Conservation (phyloP, 2,113 vertebrate genomes). For the Fregata magnificens region DNA sequence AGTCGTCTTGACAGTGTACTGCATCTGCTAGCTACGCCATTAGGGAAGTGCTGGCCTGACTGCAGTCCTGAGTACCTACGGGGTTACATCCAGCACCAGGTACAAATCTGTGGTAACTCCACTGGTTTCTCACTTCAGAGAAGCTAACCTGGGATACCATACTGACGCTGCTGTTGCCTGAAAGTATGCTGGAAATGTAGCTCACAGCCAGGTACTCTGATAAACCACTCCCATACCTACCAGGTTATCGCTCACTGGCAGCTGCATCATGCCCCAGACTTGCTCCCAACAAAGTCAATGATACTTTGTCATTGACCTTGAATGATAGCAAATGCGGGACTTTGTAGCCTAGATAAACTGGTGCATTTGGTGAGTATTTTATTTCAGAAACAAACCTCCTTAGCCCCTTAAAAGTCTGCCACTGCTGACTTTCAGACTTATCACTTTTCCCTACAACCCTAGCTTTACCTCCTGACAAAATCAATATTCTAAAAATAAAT, state of each 20-base stretch:
- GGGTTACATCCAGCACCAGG: neutral
- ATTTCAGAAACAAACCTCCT: neutral
- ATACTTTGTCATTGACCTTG: neutral
- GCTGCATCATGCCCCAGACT: neutral
- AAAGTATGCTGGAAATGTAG: neutral
- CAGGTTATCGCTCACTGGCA: rapidly evolving
- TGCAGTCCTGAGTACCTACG: rapidly evolving
- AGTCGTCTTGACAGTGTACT: neutral
- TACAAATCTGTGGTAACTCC: neutral
- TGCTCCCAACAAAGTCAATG: neutral
- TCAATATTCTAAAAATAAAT: conserved; percentile 41
- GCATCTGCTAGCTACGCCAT: neutral
- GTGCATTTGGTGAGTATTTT: neutral
- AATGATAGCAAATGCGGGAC: neutral
- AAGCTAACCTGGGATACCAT: neutral
- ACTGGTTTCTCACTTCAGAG: neutral
- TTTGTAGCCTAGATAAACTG: neutral
- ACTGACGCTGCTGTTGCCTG: neutral
- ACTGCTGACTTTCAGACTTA: neutral
- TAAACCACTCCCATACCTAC: neutral
- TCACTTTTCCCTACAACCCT: neutral
- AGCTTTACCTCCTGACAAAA: conserved; percentile 24
- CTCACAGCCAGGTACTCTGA: neutral
- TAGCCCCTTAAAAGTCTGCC: neutral
- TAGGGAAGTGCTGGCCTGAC: neutral